A percentile compares a stretch with the other conserved stretches of the same genome.
phyloP scores from a whole-genome alignment of 2,113 vertebrate genomes.

The Aviceda subcristata region DNA sequence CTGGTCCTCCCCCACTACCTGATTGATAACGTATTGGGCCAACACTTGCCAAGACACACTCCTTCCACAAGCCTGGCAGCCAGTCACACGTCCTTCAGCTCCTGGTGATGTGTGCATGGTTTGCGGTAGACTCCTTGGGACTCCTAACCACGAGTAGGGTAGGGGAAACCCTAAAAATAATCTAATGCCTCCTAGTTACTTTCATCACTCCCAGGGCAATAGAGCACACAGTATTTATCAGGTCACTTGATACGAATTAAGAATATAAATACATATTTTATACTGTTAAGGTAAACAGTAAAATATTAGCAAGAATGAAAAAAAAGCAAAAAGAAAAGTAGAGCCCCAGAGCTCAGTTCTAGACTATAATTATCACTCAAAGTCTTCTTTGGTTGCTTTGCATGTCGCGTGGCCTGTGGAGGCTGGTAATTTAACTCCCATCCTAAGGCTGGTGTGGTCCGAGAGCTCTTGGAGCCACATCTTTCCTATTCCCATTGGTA shows the following conservation, averaged over 20 bases:
- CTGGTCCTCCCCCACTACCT: not conserved
- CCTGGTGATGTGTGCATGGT: not conserved
- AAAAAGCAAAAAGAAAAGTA: not conserved
- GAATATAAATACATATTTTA: not conserved
- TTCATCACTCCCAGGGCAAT: not conserved
- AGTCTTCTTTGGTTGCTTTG: not conserved
- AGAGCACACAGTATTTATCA: not conserved
- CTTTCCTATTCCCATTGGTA: not conserved
- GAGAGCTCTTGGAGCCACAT: not conserved
- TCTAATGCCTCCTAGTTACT: not conserved
- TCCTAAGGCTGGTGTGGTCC: not conserved
- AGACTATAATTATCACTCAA: not conserved
- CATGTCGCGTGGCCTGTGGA: accelerated
- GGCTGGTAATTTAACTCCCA: not conserved
- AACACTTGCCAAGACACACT: not conserved
- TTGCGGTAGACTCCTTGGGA: not conserved
- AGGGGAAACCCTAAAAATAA: not conserved
- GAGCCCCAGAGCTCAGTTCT: not conserved
- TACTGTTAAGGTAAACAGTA: not conserved
- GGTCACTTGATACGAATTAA: not conserved
- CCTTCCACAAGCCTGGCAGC: not conserved
- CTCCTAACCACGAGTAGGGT: too few species aligned
- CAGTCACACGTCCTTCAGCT: not conserved
- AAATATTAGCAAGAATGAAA: not conserved
- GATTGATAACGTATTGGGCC: not conserved